Base-by-base conservation (phyloP, 2,113 vertebrate genomes). In the Cyprinus carpio region DNA sequence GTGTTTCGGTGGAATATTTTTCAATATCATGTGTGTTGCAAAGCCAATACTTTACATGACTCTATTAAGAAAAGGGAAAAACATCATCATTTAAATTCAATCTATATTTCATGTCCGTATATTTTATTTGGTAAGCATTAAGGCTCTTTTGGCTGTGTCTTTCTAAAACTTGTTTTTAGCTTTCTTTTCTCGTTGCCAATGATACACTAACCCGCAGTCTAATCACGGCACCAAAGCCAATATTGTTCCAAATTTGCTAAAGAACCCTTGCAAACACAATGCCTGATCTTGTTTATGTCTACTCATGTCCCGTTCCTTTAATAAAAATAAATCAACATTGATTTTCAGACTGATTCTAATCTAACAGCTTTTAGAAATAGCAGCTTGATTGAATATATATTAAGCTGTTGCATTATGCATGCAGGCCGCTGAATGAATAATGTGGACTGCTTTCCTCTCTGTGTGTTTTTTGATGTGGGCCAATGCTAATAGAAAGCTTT, bases 401-500 rank as follows among this genome's bases (percentile, higher is more conserved):
- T 76, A 85, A 89, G 74, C 79, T 27, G 78, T 69, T 82, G 15
- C 62, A 93, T 92, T 92, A 93, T 94, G 87, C 89, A 94, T 90
- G 88, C 84, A 75, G 86, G 54, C 74, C 43, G 75, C 83, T 89
- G 87, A 91, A 90, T 93, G 91, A 92, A 92, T 93, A 91, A 93
- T 92, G 81, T 86, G 80, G 60, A 4, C 88, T 89, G 84, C 89
- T 93, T 92, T 91, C 89, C 89, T 92, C 87, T 89, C 87, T n/a
- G n/a, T 86, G 90, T 85, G 88, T 88, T 86, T 86, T 91, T 87
- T 92, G 90, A 93, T 93, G 87, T 89, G 85, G 88, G 85, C 79
- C 23, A 34, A 89, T 90, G 84, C 79, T 91, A 90, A 92, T 91
- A 92, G 92, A 92, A 93, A 94, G 92, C 91, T 90, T 91, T 92